Evolutionary conservation across 1,140 invertebrate species (phyloP).

Genomic region (Doryteuthis pealeii): DNA sequence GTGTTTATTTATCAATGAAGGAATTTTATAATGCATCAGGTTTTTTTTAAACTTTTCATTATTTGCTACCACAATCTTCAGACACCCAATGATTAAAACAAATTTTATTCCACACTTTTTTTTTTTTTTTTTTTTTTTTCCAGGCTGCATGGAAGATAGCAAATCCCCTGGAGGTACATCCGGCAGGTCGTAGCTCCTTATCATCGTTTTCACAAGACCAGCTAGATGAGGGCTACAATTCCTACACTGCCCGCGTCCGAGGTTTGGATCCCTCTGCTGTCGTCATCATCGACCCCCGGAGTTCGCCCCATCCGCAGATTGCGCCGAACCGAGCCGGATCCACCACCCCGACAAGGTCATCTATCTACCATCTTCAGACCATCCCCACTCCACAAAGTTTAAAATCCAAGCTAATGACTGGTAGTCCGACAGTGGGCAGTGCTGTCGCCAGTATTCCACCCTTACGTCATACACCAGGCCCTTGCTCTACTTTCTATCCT

Average conservation of each 20-base stretch:
- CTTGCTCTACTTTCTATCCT: background rate
- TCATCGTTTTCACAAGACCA: slow-evolving; percentile 23
- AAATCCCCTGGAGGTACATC: background rate
- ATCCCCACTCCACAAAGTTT: background rate
- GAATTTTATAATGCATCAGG: too few relatives aligned
- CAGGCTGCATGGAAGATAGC: slow-evolving; percentile 3
- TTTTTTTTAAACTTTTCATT: too few relatives aligned
- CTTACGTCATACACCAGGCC: background rate
- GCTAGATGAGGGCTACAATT: slow-evolving; percentile 35
- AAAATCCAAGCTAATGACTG: background rate
- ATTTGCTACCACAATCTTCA: too few relatives aligned
- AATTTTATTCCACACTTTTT: too few relatives aligned
- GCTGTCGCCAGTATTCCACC: background rate
- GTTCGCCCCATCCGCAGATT: slow-evolving; percentile 7
- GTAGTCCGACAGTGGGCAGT: background rate
- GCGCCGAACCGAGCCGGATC: slow-evolving; percentile 7
- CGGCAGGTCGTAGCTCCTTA: slow-evolving; percentile 15
- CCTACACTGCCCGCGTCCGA: slow-evolving; percentile 14
- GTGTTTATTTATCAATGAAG: too few relatives aligned
- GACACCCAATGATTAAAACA: too few relatives aligned
- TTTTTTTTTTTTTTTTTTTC: background rate
- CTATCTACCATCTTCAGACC: slow-evolving; percentile 4
- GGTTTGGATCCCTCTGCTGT: background rate
- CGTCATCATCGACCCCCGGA: background rate
- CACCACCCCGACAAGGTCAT: slow-evolving; percentile 9